Evolutionary conservation across 2,888 invertebrate genomes (phyloP), one percentile per base, ranked within the genome.

Genomic region (Melipona beecheii): DNA sequence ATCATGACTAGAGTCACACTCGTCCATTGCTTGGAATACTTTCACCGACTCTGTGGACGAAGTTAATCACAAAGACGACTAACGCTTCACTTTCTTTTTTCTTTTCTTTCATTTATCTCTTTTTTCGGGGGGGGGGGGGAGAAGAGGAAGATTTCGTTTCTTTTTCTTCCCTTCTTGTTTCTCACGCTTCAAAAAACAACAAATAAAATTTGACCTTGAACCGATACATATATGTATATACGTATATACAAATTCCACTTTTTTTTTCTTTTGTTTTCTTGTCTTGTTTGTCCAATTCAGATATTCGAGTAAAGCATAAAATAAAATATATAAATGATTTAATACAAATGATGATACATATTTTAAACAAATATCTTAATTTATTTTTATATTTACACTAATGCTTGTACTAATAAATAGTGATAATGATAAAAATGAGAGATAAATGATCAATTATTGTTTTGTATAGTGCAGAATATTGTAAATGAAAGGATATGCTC

Each of bases 1-100:
- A 89, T 93, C 93, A 93, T 93, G 93, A 93, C 93, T 93, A 93
- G 93, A 93, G 93, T 92, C 90, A 93, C 93, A 93, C 93, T 93
- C 93, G 92, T 93, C 93, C 93, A 92, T 83, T 86, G 92, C 89
- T 89, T 84, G 92, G 86, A 90, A 90, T 84, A 87, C 79, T 83
- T 78, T 81, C 86, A 85, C 85, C 90, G 77, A 64, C 78, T 81
- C 58, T 72, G 73, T 72, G 75, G 71, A 82, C 71, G 60, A 65
- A 79, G 52, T 79, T 56, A 66, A 81, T 87, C 83, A 78, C 82
- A 85, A 81, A 81, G 81, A 50, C 82, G 81, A 54, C 82, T 81
- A 75, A 80, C 81, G 81, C 83, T 86, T 82, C 82, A 70, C 78
- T 81, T 84, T 65, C 62, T 71, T 62, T 80, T 84, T 70, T 66